These are phyloP conservation scores for Linepithema humile DNA, from an alignment of 1,140 invertebrate species.

Conservation along the genomic window DNA sequence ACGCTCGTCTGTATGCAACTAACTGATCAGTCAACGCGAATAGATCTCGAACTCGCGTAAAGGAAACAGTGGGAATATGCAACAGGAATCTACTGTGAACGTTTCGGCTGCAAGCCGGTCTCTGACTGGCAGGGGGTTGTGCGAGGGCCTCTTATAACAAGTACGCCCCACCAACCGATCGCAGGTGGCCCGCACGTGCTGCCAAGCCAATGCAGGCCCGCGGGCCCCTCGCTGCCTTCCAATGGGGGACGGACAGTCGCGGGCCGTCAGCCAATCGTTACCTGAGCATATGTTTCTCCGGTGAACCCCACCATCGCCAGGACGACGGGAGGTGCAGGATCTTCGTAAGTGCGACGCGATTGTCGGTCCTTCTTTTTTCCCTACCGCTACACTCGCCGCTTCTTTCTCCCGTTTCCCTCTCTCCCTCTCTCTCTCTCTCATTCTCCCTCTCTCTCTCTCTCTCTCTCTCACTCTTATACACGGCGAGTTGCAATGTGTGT, in stretches of 20 bases:
- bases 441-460: conserved; percentile 10
- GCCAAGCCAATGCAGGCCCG: conserved; percentile 76
- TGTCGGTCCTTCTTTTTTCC: too few relatives aligned
- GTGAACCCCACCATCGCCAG: conserved; percentile 14
- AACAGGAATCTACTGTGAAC: not conserved
- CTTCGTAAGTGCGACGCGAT: conserved; percentile 67
- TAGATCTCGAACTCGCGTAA: conserved; percentile 1
- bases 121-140: conserved; percentile 76
- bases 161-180: conserved; percentile 67
- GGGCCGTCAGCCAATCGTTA: conserved; percentile 77
- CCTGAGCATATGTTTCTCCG: conserved; percentile 74
- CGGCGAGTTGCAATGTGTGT: conserved; percentile 61
- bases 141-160: conserved; percentile 77
- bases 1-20: conserved; percentile 55
- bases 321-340: conserved; percentile 67
- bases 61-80: not conserved
- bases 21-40: conserved; percentile 10
- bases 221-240: conserved; percentile 78
- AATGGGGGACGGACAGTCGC: conserved; percentile 76
- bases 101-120: conserved; percentile 77
- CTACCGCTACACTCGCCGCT: conserved; percentile 49
- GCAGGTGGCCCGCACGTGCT: conserved; percentile 83
- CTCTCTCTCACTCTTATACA: conserved; percentile 50
- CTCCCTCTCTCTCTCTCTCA: conserved; percentile 27
- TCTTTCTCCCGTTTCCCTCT: conserved; percentile 32